Base-by-base conservation (phyloP, 37 sponge, comb jelly and placozoan species). In the Spongilla lacustris region DNA sequence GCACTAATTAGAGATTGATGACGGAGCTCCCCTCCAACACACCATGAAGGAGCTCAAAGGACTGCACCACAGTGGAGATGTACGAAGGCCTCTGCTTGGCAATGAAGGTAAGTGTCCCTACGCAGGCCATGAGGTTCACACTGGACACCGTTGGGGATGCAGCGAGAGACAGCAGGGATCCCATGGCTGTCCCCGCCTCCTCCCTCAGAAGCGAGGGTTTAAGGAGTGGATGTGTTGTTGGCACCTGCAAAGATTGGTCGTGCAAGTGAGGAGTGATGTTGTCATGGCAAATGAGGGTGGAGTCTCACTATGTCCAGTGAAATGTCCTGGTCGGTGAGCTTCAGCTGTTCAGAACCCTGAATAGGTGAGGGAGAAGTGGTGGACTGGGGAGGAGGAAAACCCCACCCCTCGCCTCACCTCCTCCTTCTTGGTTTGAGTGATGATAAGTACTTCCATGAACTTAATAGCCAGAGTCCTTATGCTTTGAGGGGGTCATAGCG, bases 101-200 rank as follows among this genome's bases (percentile, higher is more conserved):
- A 24, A 98, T 87, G 75, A 79, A 92, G 30, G 92, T 74, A 58
- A 98, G 84, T 24, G 85, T 85, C 34, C 87, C 79, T 14, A 98
- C 77, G 35, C 93, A 89, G 21, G 98, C 87, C 96, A 98, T 92
- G 12, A 98, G 84, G 50, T 91, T 93, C 24, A 91, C 87, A 76
- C 96, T 96, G 92, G 95, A 94, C 36, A 94, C 68, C 2, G 79
- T 67, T 2, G 92, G 87, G 21, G 87, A 87, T 6, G 86, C 89
- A 10, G 88, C 74, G 8, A 91, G 76, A 17, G 81, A 66, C 50
- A 91, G 81, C 28, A 93, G 71, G 22, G 87, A 67, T 10, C 91
- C 91, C 48, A 93, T 76, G 2, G 84, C 50, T 31, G 85, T 93
- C 17, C 89, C 94, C 0, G 92, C 85, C 81, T 93, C 94, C 31